A percentile compares a stretch with the other conserved stretches of the same genome.
phyloP scores from a whole-genome alignment of 2,113 vertebrate species.

The Cyprinodon variegatus region DNA sequence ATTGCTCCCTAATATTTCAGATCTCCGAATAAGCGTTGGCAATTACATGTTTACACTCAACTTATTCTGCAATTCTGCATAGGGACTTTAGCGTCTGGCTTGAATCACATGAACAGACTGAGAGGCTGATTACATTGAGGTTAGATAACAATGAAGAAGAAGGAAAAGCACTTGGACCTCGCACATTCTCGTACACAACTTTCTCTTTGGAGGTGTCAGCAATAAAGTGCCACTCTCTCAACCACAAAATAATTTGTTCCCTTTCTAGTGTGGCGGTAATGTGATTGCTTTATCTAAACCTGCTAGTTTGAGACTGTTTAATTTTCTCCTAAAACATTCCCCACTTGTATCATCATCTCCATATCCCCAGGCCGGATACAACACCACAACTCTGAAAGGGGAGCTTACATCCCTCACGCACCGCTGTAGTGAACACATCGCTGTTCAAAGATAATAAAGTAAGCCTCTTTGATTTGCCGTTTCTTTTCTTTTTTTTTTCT shows the following conservation, averaged over 20 bases:
- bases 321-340: conserved; percentile 63
- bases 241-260: conserved; percentile 70
- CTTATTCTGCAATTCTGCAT: conserved; percentile 80
- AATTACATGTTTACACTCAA: conserved; percentile 83
- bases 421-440: conserved; percentile 49
- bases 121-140: conserved; percentile 73
- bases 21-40: conserved; percentile 80
- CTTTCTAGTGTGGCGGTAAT: conserved; percentile 70
- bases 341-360: conserved; percentile 55
- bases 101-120: conserved; percentile 57
- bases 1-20: conserved; percentile 81
- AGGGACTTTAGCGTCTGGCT: conserved; percentile 60
- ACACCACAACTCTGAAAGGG: conserved; percentile 40
- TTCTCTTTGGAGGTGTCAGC: conserved; percentile 76
- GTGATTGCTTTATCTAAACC: conserved; percentile 79
- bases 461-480: conserved; percentile 58
- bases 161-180: conserved; percentile 51
- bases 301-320: conserved; percentile 68
- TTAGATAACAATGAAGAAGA: conserved; percentile 74
- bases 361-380: conserved; percentile 59
- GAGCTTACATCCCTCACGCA: conserved; percentile 52
- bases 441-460: conserved; percentile 62
- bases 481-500: conserved; percentile 33
- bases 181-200: conserved; percentile 67
- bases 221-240: conserved; percentile 62